Base-by-base conservation (phyloP, 1,140 invertebrate species). In the Drosophila nannoptera region DNA sequence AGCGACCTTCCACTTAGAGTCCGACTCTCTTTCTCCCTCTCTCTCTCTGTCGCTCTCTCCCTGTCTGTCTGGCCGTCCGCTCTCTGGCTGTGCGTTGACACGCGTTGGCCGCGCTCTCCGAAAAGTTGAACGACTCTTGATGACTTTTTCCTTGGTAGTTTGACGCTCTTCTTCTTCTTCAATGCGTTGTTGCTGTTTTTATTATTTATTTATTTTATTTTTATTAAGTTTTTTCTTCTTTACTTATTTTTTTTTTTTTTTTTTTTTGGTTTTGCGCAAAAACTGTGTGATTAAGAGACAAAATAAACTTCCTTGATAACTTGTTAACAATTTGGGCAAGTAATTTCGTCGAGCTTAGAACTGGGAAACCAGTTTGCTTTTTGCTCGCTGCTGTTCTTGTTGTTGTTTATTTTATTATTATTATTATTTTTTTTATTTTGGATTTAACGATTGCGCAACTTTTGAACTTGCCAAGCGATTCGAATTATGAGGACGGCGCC, bases 241-340 rank as follows among this genome's bases (percentile, higher is more conserved):
- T 61, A n/a, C n/a, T n/a, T n/a, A n/a, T n/a, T n/a, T n/a, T n/a
- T 9, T 49, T 11, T 9, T 9, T 3, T 22, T 53, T 38, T 61
- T 12, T 50, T 36, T n/a, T 38, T 40, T 69, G 12, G 36, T 35
- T 12, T 45, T 54, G 50, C 69, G 38, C 11, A 50, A 33, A 68
- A 43, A 55, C 40, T 36, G 29, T 54, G 52, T 56, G 59, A 38
- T 48, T 14, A 60, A 38, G 52, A 64, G 53, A 68, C 55, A 50
- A 42, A 56, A 69, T 69, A 75, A 78, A 77, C 69, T 84, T 80
- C 80, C 76, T 84, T 73, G 81, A 84, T 84, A 76, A 80, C 80
- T 84, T 83, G 80, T 86, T 83, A 83, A 83, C 81, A 83, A 84
- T 83, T 84, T 78, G 64, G 65, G 72, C 72, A 78, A 73, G 73